These are phyloP conservation scores for Zoanthus gigantus DNA, from an alignment of 92 coral and sea anemone genomes.

Conservation along the genomic window DNA sequence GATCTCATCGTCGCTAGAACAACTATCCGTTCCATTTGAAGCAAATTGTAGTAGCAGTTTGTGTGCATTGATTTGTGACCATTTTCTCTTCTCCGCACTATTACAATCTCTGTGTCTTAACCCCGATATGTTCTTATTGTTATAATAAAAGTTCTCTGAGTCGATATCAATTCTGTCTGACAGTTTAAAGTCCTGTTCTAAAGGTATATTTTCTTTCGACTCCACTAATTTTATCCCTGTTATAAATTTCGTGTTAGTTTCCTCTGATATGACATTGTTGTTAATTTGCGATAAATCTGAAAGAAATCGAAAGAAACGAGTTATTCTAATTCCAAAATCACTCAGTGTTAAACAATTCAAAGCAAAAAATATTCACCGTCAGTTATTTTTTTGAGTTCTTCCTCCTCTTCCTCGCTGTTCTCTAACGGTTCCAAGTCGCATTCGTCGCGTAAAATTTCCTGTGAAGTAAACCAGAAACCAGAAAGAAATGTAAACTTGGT, in stretches of 20 bases:
- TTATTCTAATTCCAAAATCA: conserved; percentile 26
- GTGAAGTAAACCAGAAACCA: conserved; percentile 28
- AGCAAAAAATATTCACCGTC: conserved; percentile 56
- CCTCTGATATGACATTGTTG: conserved; percentile 43
- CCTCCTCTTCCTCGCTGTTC: conserved; percentile 78
- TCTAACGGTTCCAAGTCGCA: conserved; percentile 65
- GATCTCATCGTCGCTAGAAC: conserved; percentile 98
- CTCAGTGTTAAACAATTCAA: neutral
- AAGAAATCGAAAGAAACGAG: conserved; percentile 56
- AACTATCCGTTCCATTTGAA: conserved; percentile 89
- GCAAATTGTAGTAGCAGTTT: conserved; percentile 75
- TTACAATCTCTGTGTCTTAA: conserved; percentile 45
- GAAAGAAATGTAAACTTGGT: neutral
- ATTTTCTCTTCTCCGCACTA: conserved; percentile 94
- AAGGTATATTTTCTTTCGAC: conserved; percentile 49
- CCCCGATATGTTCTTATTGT: conserved; percentile 27
- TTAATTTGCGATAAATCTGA: conserved; percentile 7
- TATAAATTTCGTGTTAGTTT: conserved; percentile 28
- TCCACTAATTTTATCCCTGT: conserved; percentile 42
- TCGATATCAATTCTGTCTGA: conserved; percentile 60
- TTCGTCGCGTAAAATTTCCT: conserved; percentile 75
- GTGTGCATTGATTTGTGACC: conserved; percentile 91
- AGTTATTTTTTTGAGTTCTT: conserved; percentile 76
- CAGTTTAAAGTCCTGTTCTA: conserved; percentile 30
- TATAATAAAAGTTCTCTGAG: conserved; percentile 40